Conservation (phyloP, 2,797 vertebrate species). For the Nyctibius grandis region DNA sequence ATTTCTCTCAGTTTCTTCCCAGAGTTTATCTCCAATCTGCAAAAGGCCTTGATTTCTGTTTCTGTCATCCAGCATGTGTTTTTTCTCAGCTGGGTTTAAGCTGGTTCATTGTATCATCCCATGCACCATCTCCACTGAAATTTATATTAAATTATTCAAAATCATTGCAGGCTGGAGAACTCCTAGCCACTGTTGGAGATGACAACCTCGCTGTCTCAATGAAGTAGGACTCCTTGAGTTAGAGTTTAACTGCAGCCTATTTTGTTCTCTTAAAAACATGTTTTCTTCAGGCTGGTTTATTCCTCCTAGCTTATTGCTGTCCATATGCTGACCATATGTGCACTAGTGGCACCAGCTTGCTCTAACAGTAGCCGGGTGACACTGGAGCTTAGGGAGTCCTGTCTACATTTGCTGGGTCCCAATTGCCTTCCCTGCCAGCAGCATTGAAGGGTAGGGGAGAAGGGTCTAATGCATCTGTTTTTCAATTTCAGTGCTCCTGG, state of each 20-base stretch:
- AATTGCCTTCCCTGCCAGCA: not conserved
- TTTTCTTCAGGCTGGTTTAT: not conserved
- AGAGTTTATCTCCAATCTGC: not conserved
- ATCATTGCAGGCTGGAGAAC: not conserved
- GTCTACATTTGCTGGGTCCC: not conserved
- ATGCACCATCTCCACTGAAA: not conserved
- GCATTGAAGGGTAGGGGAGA: not conserved
- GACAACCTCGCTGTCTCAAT: rapidly evolving
- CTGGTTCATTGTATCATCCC: not conserved
- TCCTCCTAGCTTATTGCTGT: not conserved
- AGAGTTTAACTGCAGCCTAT: not conserved
- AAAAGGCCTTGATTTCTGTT: not conserved
- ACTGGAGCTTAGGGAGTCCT: not conserved
- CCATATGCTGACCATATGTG: not conserved
- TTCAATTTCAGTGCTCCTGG: not conserved
- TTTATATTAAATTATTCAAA: not conserved
- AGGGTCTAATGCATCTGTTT: not conserved
- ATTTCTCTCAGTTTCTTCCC: rapidly evolving
- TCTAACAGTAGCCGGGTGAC: not conserved
- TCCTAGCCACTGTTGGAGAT: not conserved
- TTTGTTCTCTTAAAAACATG: not conserved
- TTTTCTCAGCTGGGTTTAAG: not conserved
- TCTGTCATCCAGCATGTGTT: not conserved
- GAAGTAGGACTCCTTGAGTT: not conserved
- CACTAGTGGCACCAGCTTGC: not conserved